A percentile compares a stretch with the other conserved stretches of the same genome.
Evolutionary conservation across 2,888 invertebrate genomes (phyloP).

Genomic region (Arge pagana): DNA sequence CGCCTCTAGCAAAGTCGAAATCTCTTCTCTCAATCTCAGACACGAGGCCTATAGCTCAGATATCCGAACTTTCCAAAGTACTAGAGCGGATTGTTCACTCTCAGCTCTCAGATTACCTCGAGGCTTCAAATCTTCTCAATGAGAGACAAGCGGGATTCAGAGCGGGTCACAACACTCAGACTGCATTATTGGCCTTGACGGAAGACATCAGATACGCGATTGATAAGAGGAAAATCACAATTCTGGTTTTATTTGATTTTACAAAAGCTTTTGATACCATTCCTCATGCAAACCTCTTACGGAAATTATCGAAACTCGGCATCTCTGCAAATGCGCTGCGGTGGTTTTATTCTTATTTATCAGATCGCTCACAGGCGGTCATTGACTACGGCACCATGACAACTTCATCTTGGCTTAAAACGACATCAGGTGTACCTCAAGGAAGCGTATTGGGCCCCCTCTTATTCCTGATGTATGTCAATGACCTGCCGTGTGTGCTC

Average conservation of each 20-base stretch:
- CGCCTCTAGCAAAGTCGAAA: neutral
- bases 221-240: neutral
- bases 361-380: neutral
- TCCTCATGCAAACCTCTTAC: neutral
- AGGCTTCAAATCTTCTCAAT: neutral
- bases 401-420: neutral
- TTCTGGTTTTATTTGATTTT: slow-evolving; percentile 14
- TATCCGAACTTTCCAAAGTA: slow-evolving; percentile 9
- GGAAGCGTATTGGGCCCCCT: neutral
- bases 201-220: slow-evolving; percentile 12
- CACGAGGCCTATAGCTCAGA: slow-evolving; percentile 4
- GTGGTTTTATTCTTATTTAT: neutral
- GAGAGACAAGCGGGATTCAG: slow-evolving; percentile 13
- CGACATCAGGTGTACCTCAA: neutral
- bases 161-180: slow-evolving; percentile 4
- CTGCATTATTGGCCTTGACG: slow-evolving; percentile 1
- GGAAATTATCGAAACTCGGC: neutral
- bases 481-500: neutral
- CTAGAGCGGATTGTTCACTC: neutral
- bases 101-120: neutral
- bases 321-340: neutral
- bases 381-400: neutral
- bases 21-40: neutral
- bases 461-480: neutral
- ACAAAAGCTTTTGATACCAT: slow-evolving; percentile 13